A percentile compares a stretch with the other conserved stretches of the same genome.
These are phyloP conservation scores for Microcebus lehilahytsara DNA, from an alignment of 2,113 vertebrate genomes.

Conservation along the genomic window DNA sequence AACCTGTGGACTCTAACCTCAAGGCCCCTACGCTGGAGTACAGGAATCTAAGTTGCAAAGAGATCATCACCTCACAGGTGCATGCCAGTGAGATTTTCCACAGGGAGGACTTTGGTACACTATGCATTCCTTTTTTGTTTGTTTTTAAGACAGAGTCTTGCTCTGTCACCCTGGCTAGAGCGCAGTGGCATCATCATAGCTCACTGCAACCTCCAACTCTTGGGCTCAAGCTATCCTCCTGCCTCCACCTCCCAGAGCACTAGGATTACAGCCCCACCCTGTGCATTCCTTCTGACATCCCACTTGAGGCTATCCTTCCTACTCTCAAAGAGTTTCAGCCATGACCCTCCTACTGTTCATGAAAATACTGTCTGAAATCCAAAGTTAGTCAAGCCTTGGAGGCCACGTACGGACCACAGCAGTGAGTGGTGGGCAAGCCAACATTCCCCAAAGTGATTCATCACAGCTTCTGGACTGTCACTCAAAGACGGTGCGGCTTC, in stretches of 20 bases:
- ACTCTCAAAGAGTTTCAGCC: not conserved
- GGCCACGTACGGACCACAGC: not conserved
- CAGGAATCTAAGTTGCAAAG: not conserved
- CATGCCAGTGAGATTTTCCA: not conserved
- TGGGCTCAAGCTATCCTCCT: too few relatives aligned
- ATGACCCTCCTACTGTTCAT: not conserved
- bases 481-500: not conserved
- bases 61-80: not conserved
- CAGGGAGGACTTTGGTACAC: not conserved
- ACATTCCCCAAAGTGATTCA: not conserved
- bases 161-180: too few relatives aligned
- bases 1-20: not conserved
- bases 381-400: not conserved
- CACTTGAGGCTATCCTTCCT: not conserved
- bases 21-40: not conserved
- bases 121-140: not conserved
- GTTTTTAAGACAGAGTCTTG: too few relatives aligned
- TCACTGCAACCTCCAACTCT: too few relatives aligned
- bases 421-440: not conserved
- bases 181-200: too few relatives aligned
- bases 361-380: not conserved
- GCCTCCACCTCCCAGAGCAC: too few relatives aligned
- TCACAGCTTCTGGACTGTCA: not conserved
- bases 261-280: not conserved
- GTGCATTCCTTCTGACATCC: not conserved